Base-by-base conservation (phyloP, 2,113 vertebrate genomes). In the Dermatemys mawii region DNA sequence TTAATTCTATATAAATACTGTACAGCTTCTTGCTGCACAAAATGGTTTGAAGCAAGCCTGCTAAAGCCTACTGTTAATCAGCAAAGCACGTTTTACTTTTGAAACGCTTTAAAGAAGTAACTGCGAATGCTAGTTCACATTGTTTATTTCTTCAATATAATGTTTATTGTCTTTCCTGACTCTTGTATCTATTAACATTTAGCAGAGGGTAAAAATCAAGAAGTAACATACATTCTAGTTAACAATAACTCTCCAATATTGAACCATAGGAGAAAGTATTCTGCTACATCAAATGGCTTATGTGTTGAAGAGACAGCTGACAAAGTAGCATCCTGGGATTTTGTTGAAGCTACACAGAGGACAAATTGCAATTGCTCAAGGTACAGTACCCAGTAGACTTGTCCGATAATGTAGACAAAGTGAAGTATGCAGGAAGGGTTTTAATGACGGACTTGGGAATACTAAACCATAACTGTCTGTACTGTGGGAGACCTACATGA, bases 361-460 rank as follows among this genome's bases (percentile, higher is more conserved):
- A 98, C 99, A 92, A 98, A 97, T 96, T 99, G 99, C 98, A 99
- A 98, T 98, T 99, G 99, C 98, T 99, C 98, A 90, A 99, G 99
- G 99, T 99, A 98, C 60, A 11, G 85, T 48, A 81, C 83, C 94
- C 87, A 90, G 94, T 94, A 94, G 67, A 89, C 86, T 70, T 0
- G 0, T 60, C 93, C 87, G 22, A 24, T 11, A 1, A 3, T 2
- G 75, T 93, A 75, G 96, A 54, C 57, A 38, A 38, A 70, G 17
- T 83, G 19, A 32, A 90, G 87, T 46, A 78, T 92, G 93, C 90
- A 63, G 90, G 87, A 92, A 95, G 91, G 93, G 78, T 95, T 6
- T 22, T 78, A 81, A 95, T 88, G n/a, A 2, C 67, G 91, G 86
- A 92, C 95, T 35, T 57, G 93, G 93, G 92, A 91, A 86, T 92